A percentile compares a stretch with the other conserved stretches of the same genome.
These are phyloP conservation scores for Molossus alvarezi DNA, from an alignment of 2,797 vertebrate genomes.

Conservation along the genomic window DNA sequence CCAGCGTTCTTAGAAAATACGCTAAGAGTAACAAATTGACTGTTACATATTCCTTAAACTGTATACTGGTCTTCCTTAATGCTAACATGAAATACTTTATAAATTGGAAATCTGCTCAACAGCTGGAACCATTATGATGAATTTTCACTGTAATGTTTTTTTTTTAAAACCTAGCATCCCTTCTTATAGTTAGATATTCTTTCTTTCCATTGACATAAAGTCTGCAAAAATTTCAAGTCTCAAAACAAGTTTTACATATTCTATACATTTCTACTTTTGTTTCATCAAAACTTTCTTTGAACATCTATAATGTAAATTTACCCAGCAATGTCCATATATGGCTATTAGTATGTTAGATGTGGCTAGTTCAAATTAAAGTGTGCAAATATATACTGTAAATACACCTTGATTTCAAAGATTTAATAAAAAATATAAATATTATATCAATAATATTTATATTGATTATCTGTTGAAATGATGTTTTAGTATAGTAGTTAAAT, in stretches of 20 bases:
- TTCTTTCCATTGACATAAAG: background rate
- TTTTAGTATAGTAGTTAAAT: background rate
- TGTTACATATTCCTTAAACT: background rate
- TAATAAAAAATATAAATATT: background rate
- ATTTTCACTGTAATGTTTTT: background rate
- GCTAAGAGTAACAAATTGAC: background rate
- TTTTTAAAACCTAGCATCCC: background rate
- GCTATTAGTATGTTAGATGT: background rate
- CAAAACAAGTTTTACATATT: background rate
- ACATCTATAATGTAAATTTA: slow-evolving; percentile 5
- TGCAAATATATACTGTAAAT: background rate
- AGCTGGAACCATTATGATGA: background rate
- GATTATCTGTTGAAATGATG: background rate
- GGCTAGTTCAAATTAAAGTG: background rate
- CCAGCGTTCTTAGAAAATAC: background rate
- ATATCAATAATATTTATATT: slow-evolving; percentile 5
- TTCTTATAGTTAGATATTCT: background rate
- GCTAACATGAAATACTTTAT: background rate
- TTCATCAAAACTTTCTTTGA: slow-evolving; percentile 18
- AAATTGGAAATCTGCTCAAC: background rate
- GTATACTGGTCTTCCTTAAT: background rate
- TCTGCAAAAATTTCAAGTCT: background rate
- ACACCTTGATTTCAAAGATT: background rate
- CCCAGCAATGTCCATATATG: background rate
- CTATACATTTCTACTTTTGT: background rate